Evolutionary conservation across 2,888 invertebrate genomes (phyloP).

Genomic region (Microplitis deprimator): DNA sequence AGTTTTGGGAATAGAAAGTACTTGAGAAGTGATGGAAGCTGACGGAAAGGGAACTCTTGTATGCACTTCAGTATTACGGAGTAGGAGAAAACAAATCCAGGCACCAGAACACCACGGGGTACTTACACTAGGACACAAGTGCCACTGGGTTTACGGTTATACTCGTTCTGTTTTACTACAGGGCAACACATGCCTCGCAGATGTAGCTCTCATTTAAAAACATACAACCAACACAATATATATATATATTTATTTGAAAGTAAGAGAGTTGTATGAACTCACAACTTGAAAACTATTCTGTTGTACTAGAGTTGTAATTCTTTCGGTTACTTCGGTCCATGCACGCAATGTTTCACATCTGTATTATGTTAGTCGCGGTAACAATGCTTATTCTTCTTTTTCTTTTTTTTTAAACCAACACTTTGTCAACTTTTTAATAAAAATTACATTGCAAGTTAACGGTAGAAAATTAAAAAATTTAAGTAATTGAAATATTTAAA

Average conservation of each 20-base stretch:
- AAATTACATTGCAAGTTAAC: neutral
- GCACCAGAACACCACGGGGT: constrained; percentile 47
- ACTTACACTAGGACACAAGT: constrained; percentile 41
- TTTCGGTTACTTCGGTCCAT: constrained; percentile 9
- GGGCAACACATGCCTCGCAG: constrained; percentile 59
- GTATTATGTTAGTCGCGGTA: constrained; percentile 54
- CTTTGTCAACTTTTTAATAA: neutral
- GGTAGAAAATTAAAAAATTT: neutral
- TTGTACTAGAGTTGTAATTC: constrained; percentile 39
- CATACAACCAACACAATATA: neutral
- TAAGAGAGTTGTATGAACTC: neutral
- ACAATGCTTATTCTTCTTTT: neutral
- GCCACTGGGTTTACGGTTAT: constrained; percentile 33
- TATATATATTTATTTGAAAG: neutral
- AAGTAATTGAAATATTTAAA: neutral
- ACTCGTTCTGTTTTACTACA: neutral
- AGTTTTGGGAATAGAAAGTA: constrained; percentile 14
- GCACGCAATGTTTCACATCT: constrained; percentile 55
- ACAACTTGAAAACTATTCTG: constrained; percentile 37
- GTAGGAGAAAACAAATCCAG: constrained; percentile 38
- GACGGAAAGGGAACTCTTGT: neutral
- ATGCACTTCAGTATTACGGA: neutral
- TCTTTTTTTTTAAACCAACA: neutral
- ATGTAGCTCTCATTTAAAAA: constrained; percentile 51
- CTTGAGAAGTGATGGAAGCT: constrained; percentile 44